Percentiles rank a stretch among this genome's conserved stretches.
Evolutionary conservation across 53 echinoderm and acorn worm genomes (phyloP).

Genomic region (Astropecten irregularis): DNA sequence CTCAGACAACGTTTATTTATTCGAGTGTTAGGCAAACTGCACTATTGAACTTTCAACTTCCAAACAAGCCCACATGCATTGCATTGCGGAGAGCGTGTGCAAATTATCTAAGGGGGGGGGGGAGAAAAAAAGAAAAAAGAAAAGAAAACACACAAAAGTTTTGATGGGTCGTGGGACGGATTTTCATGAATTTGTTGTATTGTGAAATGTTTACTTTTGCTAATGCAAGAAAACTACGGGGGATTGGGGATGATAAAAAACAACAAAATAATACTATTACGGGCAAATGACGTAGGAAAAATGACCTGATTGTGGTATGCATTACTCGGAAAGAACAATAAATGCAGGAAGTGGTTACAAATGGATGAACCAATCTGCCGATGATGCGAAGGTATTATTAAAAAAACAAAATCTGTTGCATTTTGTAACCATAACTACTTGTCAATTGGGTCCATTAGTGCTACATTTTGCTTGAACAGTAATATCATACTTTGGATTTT

Average conservation of each 20-base stretch:
- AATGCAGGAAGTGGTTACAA: conserved; percentile 21
- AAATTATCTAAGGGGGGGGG: neutral
- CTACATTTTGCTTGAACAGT: no score
- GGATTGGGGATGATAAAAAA: neutral
- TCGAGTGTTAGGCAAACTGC: conserved; percentile 41
- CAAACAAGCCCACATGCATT: conserved; percentile 26
- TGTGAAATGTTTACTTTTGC: neutral
- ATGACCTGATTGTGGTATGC: conserved; percentile 50
- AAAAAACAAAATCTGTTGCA: no score
- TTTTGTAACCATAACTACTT: no score
- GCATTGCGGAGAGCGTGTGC: no score
- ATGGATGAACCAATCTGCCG: no score
- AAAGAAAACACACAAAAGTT: conserved; percentile 1
- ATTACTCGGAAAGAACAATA: conserved; percentile 41
- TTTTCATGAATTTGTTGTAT: neutral
- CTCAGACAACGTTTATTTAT: conserved; percentile 46
- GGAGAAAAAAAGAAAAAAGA: neutral
- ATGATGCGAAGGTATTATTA: no score
- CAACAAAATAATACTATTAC: neutral
- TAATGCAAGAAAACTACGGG: neutral
- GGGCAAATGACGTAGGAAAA: neutral
- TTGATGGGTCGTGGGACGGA: neutral
- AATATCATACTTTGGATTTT: no score
- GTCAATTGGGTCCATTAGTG: no score
- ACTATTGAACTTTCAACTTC: conserved; percentile 41